These are phyloP conservation scores for Cherax quadricarinatus DNA, from an alignment of 1,140 invertebrate genomes.

Conservation along the genomic window DNA sequence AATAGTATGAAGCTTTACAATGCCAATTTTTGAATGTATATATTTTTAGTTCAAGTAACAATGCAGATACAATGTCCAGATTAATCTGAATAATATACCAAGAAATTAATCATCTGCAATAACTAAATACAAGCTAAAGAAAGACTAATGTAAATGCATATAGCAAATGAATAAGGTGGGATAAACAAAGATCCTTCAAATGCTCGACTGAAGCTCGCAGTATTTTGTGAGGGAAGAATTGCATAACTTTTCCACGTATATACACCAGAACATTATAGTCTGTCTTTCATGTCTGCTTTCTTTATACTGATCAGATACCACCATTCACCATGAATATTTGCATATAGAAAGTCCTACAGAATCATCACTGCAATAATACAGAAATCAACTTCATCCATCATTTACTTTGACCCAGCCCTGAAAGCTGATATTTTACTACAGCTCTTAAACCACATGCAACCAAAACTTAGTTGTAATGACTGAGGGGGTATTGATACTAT, in stretches of 20 bases:
- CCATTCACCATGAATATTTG: slow-evolving; percentile 35
- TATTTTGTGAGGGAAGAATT: slow-evolving; percentile 5
- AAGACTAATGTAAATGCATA: slow-evolving; percentile 46
- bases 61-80: background rate
- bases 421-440: slow-evolving; percentile 42
- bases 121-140: slow-evolving; percentile 43
- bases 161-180: slow-evolving; percentile 38
- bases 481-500: slow-evolving; percentile 34
- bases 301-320: slow-evolving; percentile 59
- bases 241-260: background rate
- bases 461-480: slow-evolving; percentile 60
- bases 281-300: slow-evolving; percentile 67
- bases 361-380: slow-evolving; percentile 53
- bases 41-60: background rate
- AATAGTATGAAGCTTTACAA: background rate
- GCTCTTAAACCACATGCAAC: slow-evolving; percentile 28
- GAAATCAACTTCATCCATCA: slow-evolving; percentile 26
- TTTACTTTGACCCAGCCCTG: background rate
- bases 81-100: slow-evolving; percentile 36
- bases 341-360: slow-evolving; percentile 47
- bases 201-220: slow-evolving; percentile 30
- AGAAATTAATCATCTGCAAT: slow-evolving; percentile 46
- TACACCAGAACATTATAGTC: slow-evolving; percentile 39
- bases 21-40: background rate
- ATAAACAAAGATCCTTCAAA: slow-evolving; percentile 20